Evolutionary conservation across 1,140 invertebrate species (phyloP).

Genomic region (Campoletis sonorensis): DNA sequence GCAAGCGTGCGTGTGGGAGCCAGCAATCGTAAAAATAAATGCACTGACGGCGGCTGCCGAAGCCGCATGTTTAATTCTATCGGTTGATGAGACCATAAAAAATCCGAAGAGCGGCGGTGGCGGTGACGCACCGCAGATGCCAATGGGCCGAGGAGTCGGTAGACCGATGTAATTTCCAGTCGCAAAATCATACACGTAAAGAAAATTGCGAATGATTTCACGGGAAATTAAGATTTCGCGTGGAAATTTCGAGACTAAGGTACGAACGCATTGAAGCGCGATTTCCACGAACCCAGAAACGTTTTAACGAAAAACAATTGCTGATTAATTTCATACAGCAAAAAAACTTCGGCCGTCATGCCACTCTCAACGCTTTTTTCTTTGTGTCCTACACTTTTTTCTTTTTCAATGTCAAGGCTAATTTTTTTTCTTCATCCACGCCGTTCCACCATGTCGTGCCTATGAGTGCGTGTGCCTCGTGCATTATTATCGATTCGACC

Average conservation of each 20-base stretch:
- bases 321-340: neutral
- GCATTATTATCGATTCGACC: too few relatives aligned
- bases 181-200: neutral
- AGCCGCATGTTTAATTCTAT: constrained; percentile 96
- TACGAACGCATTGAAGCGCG: neutral
- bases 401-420: too few relatives aligned
- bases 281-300: too few relatives aligned
- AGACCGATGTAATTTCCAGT: constrained; percentile 78
- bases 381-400: neutral
- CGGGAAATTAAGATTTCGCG: neutral
- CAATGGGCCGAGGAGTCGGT: constrained; percentile 83
- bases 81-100: constrained; percentile 99
- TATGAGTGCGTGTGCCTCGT: too few relatives aligned
- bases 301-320: neutral
- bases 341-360: neutral
- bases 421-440: too few relatives aligned
- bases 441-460: too few relatives aligned
- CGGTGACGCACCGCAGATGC: constrained; percentile 71
- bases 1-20: constrained; percentile 97
- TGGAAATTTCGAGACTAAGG: neutral
- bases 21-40: constrained; percentile 97
- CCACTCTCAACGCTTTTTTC: constrained; percentile 28
- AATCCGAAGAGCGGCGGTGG: constrained; percentile 85
- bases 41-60: constrained; percentile 97
- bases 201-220: neutral